Evolutionary conservation across 2,888 invertebrate species (phyloP), one percentile per base, ranked within the genome.

Genomic region (Synergus laeviventris): DNA sequence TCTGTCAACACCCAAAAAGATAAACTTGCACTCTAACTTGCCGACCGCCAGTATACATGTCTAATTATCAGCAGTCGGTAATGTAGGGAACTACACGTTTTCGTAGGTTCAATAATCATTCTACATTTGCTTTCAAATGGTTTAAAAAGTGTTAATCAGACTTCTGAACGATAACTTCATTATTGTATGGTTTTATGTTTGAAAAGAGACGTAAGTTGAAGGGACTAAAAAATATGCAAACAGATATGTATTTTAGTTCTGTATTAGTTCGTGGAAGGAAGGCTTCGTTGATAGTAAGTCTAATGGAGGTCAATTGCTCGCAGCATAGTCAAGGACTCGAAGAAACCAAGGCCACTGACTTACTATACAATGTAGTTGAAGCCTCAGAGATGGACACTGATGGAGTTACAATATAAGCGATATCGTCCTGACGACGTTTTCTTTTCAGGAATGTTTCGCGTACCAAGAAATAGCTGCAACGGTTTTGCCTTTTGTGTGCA

Each of bases 291-390:
- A 70, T 70, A 70, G 31, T 54, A 70, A 70, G 49, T 49, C 49
- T 70, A 54, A 70, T 54, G 36, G 70, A 70, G 70, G 70, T 54
- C 49, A 70, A 70, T 49, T 70, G 31, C 70, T 70, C 12, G 70
- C n/a, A 70, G 70, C 45, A 70, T 54, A n/a, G 70, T 70, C 45
- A 49, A 49, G 70, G 49, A n/a, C 70, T 49, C 5, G n/a, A 54
- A 54, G 31, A 54, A 45, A 11, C 49, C 70, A 70, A 70, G 70
- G 70, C 45, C 31, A 31, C 36, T 8, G 18, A 31, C 49, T 36
- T 31, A 45, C 42, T 42, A 62, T 18, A 38, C 59, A 24, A 59
- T 59, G 24, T 59, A 59, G 12, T 59, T 59, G 59, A 59, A 24
- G 21, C 59, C 24, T 59, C 24, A 14, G 24, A 59, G 59, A 59